Evolutionary conservation across 2,888 invertebrate species (phyloP).

Genomic region (Sphinx pinastri): DNA sequence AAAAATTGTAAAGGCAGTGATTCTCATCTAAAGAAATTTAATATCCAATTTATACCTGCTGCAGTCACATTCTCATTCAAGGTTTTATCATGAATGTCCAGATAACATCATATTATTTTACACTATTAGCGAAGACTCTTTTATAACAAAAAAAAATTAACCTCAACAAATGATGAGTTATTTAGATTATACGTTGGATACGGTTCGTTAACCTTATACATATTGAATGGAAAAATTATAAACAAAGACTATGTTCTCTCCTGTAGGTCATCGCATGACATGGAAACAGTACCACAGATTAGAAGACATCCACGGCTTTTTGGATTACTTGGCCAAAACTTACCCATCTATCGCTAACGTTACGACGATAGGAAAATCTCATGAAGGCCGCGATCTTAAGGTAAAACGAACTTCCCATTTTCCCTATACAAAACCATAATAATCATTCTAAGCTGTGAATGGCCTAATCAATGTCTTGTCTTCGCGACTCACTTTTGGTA

Average conservation of each 20-base stretch:
- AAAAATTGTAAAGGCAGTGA: too few species aligned
- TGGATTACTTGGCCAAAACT: constrained; percentile 90
- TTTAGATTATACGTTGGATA: neutral
- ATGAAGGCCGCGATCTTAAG: constrained; percentile 89
- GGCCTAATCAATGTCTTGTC: too few species aligned
- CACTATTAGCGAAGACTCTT: neutral
- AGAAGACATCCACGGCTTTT: constrained; percentile 89
- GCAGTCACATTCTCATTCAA: too few species aligned
- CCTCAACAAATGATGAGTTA: neutral
- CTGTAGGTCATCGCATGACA: constrained; percentile 85
- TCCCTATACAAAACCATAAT: neutral
- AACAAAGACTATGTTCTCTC: constrained; percentile 13
- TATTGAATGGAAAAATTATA: neutral
- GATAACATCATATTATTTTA: neutral
- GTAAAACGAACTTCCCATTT: constrained; percentile 56
- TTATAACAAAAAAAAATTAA: neutral
- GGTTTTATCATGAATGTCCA: neutral
- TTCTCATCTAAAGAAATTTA: too few species aligned
- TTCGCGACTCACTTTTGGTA: too few species aligned
- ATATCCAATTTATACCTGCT: too few species aligned
- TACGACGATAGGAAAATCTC: constrained; percentile 89
- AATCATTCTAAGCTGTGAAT: too few species aligned
- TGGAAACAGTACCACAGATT: constrained; percentile 92
- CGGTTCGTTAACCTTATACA: neutral
- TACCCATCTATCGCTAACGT: constrained; percentile 90